Base-by-base conservation (phyloP, 1,140 invertebrate genomes). In the Polypedilum vanderplanki region DNA sequence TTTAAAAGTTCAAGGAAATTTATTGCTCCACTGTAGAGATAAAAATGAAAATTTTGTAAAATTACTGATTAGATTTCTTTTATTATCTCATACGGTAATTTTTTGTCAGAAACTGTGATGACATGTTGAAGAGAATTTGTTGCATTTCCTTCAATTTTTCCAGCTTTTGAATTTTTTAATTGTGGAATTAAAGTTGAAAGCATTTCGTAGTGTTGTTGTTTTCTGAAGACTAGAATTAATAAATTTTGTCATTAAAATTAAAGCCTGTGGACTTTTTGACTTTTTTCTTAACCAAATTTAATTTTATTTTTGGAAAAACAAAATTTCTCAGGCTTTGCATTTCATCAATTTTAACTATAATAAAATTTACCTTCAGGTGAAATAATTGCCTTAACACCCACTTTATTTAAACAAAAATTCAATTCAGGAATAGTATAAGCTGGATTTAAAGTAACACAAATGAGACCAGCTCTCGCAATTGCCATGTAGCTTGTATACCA, bases 391-490 rank as follows among this genome's bases (percentile, higher is more conserved):
- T 91, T 94, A 0, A 91, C 83, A 10, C 85, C 84, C 10, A 93
- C 91, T 83, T 95, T 94, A 7, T 91, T 88, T 2, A 98, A 79
- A 73, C 90, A 91, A 79, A 91, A 96, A 74, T 89, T 86, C 0
- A 98, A 75, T 81, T 98, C 96, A 15, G 84, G 79, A 9, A 86
- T 84, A 80, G 91, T 88, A 79, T 93, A 97, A 0, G 87, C 85
- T 0, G 95, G 95, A 83, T 98, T 98, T 7, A 97, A 87, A 73
- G 90, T 67, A 84, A 94, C 96, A 75, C 91, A 82, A 76, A 96
- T 87, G 0, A 96, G 82, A 0, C 97, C 97, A 10, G 90, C 89
- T 77, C 94, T 89, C 0, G 90, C 88, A 5, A 91, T 89, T 0
- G 91, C 96, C 77, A 94, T 85, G 78, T 91, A 87, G 0, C 89